These are phyloP conservation scores for Myotis planiceps DNA, from an alignment of 2,797 vertebrate genomes.

Conservation along the genomic window DNA sequence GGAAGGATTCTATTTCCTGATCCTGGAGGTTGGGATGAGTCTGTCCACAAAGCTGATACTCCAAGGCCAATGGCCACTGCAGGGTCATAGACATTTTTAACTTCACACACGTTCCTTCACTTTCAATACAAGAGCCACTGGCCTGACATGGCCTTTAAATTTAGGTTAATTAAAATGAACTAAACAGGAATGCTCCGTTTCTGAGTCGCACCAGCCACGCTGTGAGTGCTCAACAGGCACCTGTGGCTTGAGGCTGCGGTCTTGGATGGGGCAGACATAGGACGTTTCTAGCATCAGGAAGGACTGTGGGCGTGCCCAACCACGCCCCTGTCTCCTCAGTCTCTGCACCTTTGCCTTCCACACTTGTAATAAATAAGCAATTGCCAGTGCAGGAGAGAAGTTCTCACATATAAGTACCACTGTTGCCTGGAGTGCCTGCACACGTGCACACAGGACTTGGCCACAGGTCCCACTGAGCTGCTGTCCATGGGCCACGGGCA, in stretches of 20 bases:
- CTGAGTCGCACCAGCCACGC: rapidly evolving
- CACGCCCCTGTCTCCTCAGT: neutral
- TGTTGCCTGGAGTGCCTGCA: rapidly evolving
- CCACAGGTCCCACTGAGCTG: rapidly evolving
- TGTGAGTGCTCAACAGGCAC: rapidly evolving
- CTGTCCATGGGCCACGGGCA: rapidly evolving
- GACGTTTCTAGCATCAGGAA: neutral
- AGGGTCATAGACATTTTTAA: neutral
- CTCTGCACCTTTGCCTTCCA: neutral
- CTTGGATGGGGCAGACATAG: rapidly evolving
- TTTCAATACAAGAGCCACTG: neutral
- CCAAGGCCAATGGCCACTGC: neutral
- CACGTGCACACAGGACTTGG: rapidly evolving
- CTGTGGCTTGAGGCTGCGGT: rapidly evolving
- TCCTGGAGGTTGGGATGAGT: neutral
- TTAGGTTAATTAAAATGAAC: too few relatives aligned
- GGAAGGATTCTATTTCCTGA: slow-evolving; percentile 42
- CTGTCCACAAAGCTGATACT: neutral
- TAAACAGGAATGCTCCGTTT: rapidly evolving
- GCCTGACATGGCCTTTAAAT: rapidly evolving
- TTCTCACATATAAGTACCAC: rapidly evolving
- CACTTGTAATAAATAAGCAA: neutral
- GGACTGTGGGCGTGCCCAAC: neutral
- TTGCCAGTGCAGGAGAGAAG: neutral
- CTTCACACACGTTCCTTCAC: neutral